phyloP scores from a whole-genome alignment of 2,888 invertebrate genomes.

The Caenorhabditis sp. region DNA sequence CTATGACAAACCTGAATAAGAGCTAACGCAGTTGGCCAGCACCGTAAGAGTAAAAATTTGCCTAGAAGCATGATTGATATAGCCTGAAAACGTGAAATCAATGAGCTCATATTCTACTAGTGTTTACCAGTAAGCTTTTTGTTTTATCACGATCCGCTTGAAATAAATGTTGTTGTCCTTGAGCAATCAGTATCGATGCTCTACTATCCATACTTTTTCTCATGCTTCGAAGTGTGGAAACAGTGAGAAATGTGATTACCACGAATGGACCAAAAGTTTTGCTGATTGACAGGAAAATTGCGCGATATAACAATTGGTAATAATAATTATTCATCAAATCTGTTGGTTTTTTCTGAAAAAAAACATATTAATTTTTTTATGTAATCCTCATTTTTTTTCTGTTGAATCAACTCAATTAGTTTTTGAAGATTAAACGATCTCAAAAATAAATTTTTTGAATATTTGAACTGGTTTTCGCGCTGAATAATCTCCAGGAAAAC shows the following conservation, averaged over 20 bases:
- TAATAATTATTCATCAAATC: constrained; percentile 29
- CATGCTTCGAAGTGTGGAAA: constrained; percentile 48
- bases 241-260: constrained; percentile 53
- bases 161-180: constrained; percentile 57
- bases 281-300: constrained; percentile 48
- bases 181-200: constrained; percentile 57
- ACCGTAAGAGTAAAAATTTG: constrained; percentile 57
- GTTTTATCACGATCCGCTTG: constrained; percentile 59
- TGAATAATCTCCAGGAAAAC: background rate
- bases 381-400: background rate
- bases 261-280: constrained; percentile 60
- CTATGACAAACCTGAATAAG: constrained; percentile 23
- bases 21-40: constrained; percentile 54
- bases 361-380: background rate
- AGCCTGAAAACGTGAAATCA: constrained; percentile 33
- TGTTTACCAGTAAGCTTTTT: constrained; percentile 51
- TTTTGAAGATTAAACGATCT: background rate
- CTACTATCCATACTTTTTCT: constrained; percentile 58
- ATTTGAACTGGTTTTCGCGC: no score
- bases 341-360: constrained; percentile 41
- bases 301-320: constrained; percentile 50
- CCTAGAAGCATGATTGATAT: constrained; percentile 59
- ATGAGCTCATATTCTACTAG: background rate
- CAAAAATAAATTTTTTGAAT: no score
- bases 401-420: background rate